phyloP scores from a whole-genome alignment of 1,140 invertebrate genomes.

The Andrena cerasifolii region DNA sequence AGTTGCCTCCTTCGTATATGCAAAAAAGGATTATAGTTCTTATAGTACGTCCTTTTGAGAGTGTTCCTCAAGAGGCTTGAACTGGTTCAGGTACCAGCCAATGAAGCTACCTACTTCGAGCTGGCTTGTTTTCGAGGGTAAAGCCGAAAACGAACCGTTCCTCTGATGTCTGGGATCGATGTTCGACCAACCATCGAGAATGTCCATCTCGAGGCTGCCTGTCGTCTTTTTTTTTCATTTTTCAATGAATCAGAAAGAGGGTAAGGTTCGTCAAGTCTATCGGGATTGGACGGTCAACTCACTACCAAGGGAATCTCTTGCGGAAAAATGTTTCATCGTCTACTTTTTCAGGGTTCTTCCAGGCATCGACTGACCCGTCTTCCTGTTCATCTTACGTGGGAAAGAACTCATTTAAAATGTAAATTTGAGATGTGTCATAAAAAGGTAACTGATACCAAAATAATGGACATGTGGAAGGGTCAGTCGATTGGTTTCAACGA shows the following conservation, averaged over 20 bases:
- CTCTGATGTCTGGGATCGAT: not conserved
- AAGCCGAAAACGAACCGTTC: constrained; percentile 5
- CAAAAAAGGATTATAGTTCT: constrained; percentile 19
- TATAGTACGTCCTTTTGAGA: not conserved
- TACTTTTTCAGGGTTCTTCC: not conserved
- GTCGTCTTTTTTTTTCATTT: not conserved
- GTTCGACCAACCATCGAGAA: constrained; percentile 33
- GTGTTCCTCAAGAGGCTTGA: constrained; percentile 12
- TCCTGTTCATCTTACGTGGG: too few species aligned
- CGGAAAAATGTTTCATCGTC: too few species aligned
- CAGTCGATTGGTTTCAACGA: not conserved
- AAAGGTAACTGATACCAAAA: not conserved
- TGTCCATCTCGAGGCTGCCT: constrained; percentile 40
- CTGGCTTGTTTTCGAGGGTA: not conserved
- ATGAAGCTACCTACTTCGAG: constrained; percentile 5
- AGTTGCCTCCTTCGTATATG: constrained; percentile 33
- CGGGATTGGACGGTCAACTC: constrained; percentile 28
- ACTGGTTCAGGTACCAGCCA: constrained; percentile 4
- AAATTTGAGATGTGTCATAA: not conserved
- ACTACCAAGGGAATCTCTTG: not conserved
- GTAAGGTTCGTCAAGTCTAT: constrained; percentile 16
- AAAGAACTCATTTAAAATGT: too few species aligned
- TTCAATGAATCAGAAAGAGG: not conserved
- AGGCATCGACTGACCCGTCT: constrained; percentile 9
- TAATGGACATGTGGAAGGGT: not conserved